Base-by-base conservation (phyloP, 2,888 invertebrate species). In the Cantharis nigra region DNA sequence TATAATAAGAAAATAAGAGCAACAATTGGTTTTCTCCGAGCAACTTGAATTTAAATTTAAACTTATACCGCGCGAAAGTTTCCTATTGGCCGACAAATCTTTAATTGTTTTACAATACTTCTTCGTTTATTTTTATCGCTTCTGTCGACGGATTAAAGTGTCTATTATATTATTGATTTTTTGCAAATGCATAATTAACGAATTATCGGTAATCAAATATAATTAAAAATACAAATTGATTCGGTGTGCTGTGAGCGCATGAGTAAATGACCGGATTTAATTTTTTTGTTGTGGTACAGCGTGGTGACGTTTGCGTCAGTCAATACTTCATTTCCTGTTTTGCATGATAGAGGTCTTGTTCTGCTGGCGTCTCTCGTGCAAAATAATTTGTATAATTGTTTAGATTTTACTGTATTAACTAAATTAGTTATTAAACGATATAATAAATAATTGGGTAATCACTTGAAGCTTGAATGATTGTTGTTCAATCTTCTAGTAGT, bases 321-420 rank as follows among this genome's bases (percentile, higher is more conserved):
- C 76, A 70, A 76, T 82, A 82, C 79, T 80, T 82, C 83, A 84
- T 85, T 85, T 85, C 84, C 84, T 84, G 82, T 82, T 78, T 81
- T 80, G 80, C 80, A 81, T 83, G 84, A 80, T 83, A 82, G 83
- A 83, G 83, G 82, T 80, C 79, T 78, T 78, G 80, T 79, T 77
- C 82, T 81, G 62, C 70, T 70, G 69, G 74, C 79, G 80, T 81
- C 79, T 82, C 76, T 81, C 81, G 83, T 83, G 83, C 80, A 83
- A 80, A 80, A 81, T 81, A 79, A 80, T 78, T 79, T 79, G 71
- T 79, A 75, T 80, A 74, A 80, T 80, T 75, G 74, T 80, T 78
- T 71, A 65, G 63, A 72, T 67, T 76, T 74, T 63, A 75, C 67
- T 79, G 63, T 79, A 79, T 28, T 74, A 73, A 78, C 63, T 74